These are phyloP conservation scores for Callorhinus ursinus DNA, from an alignment of 2,113 vertebrate genomes.

Conservation along the genomic window DNA sequence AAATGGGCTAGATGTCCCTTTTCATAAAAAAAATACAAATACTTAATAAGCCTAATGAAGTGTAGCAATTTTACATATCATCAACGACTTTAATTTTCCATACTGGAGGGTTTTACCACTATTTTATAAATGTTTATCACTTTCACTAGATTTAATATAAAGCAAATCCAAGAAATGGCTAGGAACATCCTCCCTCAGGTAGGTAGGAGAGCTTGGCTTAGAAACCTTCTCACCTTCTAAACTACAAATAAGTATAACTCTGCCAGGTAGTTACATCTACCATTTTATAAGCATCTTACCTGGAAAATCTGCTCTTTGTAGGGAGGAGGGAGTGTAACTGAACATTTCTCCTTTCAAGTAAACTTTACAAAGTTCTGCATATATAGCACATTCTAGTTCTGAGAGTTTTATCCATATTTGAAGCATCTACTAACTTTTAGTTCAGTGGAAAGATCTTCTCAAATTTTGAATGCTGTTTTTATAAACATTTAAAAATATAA, in stretches of 20 bases:
- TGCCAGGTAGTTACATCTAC: neutral
- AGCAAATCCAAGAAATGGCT: neutral
- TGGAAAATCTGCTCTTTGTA: neutral
- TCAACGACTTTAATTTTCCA: neutral
- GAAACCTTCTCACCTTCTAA: neutral
- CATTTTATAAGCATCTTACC: constrained; percentile 13
- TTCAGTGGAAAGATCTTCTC: constrained; percentile 7
- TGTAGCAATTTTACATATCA: neutral
- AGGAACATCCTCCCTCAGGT: neutral
- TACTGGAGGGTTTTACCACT: neutral
- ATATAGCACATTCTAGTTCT: neutral
- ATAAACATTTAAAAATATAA: neutral
- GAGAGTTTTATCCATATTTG: neutral
- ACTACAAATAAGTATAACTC: neutral
- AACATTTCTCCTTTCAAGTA: constrained; percentile 19
- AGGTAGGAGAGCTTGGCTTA: neutral
- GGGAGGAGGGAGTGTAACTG: neutral
- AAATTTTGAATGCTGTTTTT: constrained; percentile 4
- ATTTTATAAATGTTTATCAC: neutral
- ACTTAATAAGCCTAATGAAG: neutral
- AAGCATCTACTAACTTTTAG: constrained; percentile 36
- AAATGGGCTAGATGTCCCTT: neutral
- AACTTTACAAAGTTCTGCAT: neutral
- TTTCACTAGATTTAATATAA: neutral
- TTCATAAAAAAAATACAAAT: neutral